Evolutionary conservation across 2,797 vertebrate species (phyloP).

Genomic region (Typhlichthys subterraneus): DNA sequence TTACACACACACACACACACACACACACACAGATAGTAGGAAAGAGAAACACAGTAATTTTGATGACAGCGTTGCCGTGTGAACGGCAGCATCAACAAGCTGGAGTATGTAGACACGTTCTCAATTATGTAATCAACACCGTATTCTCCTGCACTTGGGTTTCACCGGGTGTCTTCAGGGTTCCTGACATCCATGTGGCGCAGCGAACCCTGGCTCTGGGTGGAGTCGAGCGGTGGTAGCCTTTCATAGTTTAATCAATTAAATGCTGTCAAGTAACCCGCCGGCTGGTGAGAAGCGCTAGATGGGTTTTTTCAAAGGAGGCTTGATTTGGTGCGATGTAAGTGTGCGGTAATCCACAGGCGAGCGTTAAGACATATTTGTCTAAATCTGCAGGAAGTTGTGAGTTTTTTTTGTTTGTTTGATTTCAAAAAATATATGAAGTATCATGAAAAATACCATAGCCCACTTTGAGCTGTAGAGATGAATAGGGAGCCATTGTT

Average conservation of each 20-base stretch:
- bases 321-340: slow-evolving; percentile 63
- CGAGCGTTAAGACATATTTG: slow-evolving; percentile 38
- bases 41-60: slow-evolving; percentile 41
- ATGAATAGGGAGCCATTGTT: slow-evolving; percentile 40
- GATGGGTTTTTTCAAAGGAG: slow-evolving; percentile 47
- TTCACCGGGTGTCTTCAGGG: slow-evolving; percentile 40
- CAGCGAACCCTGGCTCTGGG: slow-evolving; percentile 32
- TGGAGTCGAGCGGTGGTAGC: slow-evolving; percentile 45
- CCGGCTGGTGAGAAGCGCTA: slow-evolving; percentile 43
- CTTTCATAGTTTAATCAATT: slow-evolving; percentile 66
- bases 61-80: slow-evolving; percentile 40
- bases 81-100: slow-evolving; percentile 49
- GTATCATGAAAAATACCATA: slow-evolving; percentile 37
- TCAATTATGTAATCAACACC: slow-evolving; percentile 65
- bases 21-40: slow-evolving; percentile 4
- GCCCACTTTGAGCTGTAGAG: slow-evolving; percentile 26
- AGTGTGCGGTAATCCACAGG: slow-evolving; percentile 4
- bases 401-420: slow-evolving; percentile 27
- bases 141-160: slow-evolving; percentile 55
- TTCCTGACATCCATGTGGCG: slow-evolving; percentile 37
- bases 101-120: slow-evolving; percentile 54
- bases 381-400: slow-evolving; percentile 48
- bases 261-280: slow-evolving; percentile 53
- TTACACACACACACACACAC: slow-evolving; percentile 10
- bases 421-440: slow-evolving; percentile 26